Percentiles rank a stretch among this genome's conserved stretches.
Evolutionary conservation across 2,888 invertebrate species (phyloP).

Genomic region (Leptinotarsa juncta): DNA sequence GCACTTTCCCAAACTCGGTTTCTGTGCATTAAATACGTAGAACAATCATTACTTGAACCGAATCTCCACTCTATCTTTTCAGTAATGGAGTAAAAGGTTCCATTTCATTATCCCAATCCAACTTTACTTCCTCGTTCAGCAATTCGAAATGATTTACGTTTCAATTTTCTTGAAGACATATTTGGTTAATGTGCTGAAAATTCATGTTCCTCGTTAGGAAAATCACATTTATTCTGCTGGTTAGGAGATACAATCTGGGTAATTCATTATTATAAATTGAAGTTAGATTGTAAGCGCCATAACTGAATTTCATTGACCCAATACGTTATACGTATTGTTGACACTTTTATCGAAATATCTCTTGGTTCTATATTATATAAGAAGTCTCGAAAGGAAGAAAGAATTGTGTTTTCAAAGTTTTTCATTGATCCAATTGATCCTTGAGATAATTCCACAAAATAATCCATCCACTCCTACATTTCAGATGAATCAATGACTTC

Average conservation of each 20-base stretch:
- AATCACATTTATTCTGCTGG: constrained; percentile 5
- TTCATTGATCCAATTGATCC: too few relatives aligned
- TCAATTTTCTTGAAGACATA: constrained; percentile 32
- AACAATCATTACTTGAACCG: neutral
- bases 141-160: constrained; percentile 17
- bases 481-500: too few relatives aligned
- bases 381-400: too few relatives aligned
- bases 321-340: too few relatives aligned
- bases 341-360: too few relatives aligned
- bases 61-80: neutral
- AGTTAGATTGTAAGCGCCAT: too few relatives aligned
- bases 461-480: too few relatives aligned
- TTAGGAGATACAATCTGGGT: neutral
- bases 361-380: too few relatives aligned
- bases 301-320: too few relatives aligned
- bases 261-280: too few relatives aligned
- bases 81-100: neutral
- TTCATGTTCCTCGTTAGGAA: constrained; percentile 22
- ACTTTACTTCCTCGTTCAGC: neutral
- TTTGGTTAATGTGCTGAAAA: constrained; percentile 32
- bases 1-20: neutral
- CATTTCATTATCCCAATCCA: constrained; percentile 1
- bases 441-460: too few relatives aligned
- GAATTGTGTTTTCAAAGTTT: too few relatives aligned
- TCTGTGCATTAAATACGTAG: neutral